Evolutionary conservation across 2,113 vertebrate genomes (phyloP).

Genomic region (Sus scrofa): T2T-Sscrofa CM000813.6:105635501-105636000

Average conservation of each 20-base stretch:
- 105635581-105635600: background rate
- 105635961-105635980: background rate
- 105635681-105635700: background rate
- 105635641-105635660: constrained; percentile 6
- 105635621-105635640: background rate
- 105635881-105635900: background rate
- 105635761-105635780: background rate
- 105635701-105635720: background rate
- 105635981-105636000: background rate
- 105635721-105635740: rapidly evolving
- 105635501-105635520: background rate
- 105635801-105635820: background rate
- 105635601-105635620: background rate
- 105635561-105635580: background rate
- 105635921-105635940: constrained; percentile 14
- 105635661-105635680: background rate
- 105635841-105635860: background rate
- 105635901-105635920: background rate
- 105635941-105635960: background rate
- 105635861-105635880: background rate
- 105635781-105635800: constrained; percentile 25
- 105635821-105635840: background rate
- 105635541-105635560: background rate
- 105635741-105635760: background rate
- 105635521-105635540: background rate